Evolutionary conservation across 2,888 invertebrate species (phyloP).

Genomic region (Drosophila fulvimacula): DNA sequence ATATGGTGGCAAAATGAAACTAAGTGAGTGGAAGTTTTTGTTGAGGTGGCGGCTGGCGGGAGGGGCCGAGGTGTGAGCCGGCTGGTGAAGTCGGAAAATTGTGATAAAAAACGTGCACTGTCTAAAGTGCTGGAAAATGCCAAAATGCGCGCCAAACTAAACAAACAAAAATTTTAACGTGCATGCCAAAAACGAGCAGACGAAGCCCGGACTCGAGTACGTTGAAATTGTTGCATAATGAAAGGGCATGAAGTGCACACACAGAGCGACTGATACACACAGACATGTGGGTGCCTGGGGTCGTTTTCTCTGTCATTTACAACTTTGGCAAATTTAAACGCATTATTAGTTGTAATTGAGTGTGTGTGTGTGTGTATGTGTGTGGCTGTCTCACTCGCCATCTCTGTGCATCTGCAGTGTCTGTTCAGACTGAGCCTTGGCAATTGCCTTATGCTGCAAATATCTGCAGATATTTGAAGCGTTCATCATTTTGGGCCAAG

Average conservation of each 20-base stretch:
- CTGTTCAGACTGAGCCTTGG: background rate
- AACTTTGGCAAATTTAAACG: conserved; percentile 38
- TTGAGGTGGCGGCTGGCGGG: background rate
- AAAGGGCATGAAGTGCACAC: conserved; percentile 39
- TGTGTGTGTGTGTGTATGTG: conserved; percentile 1
- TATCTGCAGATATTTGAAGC: conserved; percentile 15
- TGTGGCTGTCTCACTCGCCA: background rate
- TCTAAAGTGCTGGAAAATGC: conserved; percentile 60
- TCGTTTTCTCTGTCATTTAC: conserved; percentile 33
- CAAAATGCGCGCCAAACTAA: conserved; percentile 30
- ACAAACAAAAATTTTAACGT: conserved; percentile 20
- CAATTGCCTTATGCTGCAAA: conserved; percentile 21
- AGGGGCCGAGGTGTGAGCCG: background rate
- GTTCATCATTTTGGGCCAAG: conserved; percentile 20
- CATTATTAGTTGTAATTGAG: conserved; percentile 50
- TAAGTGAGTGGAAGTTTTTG: conserved; percentile 66
- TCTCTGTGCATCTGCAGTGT: background rate
- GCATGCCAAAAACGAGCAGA: conserved; percentile 16
- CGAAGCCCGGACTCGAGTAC: conserved; percentile 14
- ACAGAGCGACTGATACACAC: background rate
- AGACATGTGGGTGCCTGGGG: conserved; percentile 1
- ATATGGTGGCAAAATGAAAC: conserved; percentile 65
- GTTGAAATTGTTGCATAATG: conserved; percentile 57
- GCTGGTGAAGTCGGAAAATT: conserved; percentile 3
- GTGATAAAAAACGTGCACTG: conserved; percentile 30